phyloP scores from a whole-genome alignment of 2,113 vertebrate species.

The Mustelus asterias region DNA sequence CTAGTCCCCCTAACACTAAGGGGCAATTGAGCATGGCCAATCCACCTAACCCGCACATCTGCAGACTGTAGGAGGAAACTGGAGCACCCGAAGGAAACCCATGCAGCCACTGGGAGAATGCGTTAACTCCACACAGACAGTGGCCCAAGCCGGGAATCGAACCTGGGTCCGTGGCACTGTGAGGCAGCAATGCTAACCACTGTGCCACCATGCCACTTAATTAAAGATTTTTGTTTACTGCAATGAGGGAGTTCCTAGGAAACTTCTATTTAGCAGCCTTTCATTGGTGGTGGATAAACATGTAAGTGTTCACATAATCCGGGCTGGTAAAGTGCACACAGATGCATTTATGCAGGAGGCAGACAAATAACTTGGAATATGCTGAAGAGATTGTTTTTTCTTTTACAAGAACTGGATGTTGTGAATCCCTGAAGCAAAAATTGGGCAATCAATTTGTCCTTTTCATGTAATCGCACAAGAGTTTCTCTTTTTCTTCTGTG shows the following conservation, averaged over 20 bases:
- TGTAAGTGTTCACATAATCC: background rate
- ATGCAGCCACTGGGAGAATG: no score
- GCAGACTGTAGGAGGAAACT: no score
- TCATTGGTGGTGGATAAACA: background rate
- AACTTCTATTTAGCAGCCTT: background rate
- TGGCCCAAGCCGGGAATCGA: no score
- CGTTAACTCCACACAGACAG: no score
- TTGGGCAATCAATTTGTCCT: conserved; percentile 16
- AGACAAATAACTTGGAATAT: background rate
- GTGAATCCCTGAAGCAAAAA: conserved; percentile 14
- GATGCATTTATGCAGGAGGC: background rate
- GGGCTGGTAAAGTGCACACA: background rate
- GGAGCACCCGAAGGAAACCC: no score
- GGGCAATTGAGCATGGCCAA: no score
- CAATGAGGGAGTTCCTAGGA: background rate
- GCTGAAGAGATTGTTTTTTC: background rate
- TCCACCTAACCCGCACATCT: no score
- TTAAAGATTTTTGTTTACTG: background rate
- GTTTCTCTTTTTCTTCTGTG: background rate
- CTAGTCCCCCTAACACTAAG: no score
- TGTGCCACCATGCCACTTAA: background rate
- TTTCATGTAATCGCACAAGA: background rate
- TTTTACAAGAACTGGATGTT: background rate
- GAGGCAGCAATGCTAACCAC: no score
- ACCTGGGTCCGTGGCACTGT: no score